These are phyloP conservation scores for Clarias platycephalus DNA, from an alignment of 2,797 vertebrate species.

Conservation along the genomic window DNA sequence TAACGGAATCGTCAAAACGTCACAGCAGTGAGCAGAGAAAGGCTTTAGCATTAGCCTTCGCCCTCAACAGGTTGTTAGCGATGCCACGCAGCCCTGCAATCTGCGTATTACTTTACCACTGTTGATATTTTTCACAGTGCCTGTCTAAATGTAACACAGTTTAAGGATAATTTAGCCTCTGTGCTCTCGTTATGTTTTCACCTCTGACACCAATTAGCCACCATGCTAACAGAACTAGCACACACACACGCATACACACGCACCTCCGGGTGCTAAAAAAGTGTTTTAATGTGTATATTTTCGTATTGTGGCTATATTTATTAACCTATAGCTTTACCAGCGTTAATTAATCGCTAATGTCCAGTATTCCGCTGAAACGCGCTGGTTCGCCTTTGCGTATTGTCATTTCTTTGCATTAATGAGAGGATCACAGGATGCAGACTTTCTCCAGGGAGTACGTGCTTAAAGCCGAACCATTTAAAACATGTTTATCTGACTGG, in stretches of 20 bases:
- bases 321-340: not conserved
- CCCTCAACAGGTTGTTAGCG: conserved; percentile 12
- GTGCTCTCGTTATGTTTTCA: conserved; percentile 18
- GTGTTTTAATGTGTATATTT: not conserved
- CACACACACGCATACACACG: not conserved
- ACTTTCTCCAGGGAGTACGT: not conserved
- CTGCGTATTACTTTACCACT: not conserved
- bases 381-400: not conserved
- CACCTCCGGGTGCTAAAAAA: not conserved
- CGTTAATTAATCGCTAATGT: not conserved
- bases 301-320: not conserved
- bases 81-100: not conserved
- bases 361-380: too few relatives aligned
- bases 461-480: conserved; percentile 15
- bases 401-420: not conserved
- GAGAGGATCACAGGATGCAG: not conserved
- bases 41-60: not conserved
- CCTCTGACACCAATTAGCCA: conserved; percentile 37
- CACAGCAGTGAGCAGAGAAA: not conserved
- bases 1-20: not conserved
- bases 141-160: conserved; percentile 10
- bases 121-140: conserved; percentile 11
- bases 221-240: conserved; percentile 12
- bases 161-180: not conserved
- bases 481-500: conserved; percentile 18